Percentiles rank a stretch among this genome's conserved stretches.
These are phyloP conservation scores for Herminia tarsipennalis DNA, from an alignment of 2,888 invertebrate species.

Conservation along the genomic window DNA sequence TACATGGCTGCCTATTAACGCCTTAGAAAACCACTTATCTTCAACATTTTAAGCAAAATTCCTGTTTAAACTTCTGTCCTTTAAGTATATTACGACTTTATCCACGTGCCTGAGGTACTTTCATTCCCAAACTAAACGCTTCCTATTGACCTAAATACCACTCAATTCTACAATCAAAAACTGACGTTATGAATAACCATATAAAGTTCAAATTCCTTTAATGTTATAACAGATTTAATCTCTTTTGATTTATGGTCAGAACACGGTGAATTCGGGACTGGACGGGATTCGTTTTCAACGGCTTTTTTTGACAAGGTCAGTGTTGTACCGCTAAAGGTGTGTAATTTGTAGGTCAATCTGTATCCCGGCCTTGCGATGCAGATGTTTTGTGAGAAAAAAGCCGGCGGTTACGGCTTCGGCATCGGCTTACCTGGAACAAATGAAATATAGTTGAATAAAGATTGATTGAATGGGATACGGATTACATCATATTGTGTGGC, in stretches of 20 bases:
- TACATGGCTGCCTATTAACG: no score
- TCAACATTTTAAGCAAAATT: background rate
- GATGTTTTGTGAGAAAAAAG: slow-evolving; percentile 28
- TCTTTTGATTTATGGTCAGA: slow-evolving; percentile 1
- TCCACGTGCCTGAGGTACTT: slow-evolving; percentile 64
- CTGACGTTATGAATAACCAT: background rate
- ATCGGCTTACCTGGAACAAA: slow-evolving; percentile 54
- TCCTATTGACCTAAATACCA: slow-evolving; percentile 18
- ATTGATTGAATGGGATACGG: background rate
- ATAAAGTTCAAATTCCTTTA: slow-evolving; percentile 1
- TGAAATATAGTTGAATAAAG: slow-evolving; percentile 13
- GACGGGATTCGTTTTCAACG: slow-evolving; percentile 20
- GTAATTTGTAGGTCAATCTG: slow-evolving; percentile 44
- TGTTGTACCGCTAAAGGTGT: slow-evolving; percentile 38
- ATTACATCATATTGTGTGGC: background rate
- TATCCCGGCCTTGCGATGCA: slow-evolving; percentile 28
- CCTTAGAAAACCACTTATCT: no score
- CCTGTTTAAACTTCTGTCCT: slow-evolving; percentile 16
- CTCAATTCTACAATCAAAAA: background rate
- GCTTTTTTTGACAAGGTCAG: slow-evolving; percentile 41
- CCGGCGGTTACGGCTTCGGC: slow-evolving; percentile 30
- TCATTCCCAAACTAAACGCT: slow-evolving; percentile 29
- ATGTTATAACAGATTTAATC: background rate
- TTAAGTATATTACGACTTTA: slow-evolving; percentile 14
- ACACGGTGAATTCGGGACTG: slow-evolving; percentile 29